Base-by-base conservation (phyloP, 2,888 invertebrate species). In the Hipparchia sbordonii region DNA sequence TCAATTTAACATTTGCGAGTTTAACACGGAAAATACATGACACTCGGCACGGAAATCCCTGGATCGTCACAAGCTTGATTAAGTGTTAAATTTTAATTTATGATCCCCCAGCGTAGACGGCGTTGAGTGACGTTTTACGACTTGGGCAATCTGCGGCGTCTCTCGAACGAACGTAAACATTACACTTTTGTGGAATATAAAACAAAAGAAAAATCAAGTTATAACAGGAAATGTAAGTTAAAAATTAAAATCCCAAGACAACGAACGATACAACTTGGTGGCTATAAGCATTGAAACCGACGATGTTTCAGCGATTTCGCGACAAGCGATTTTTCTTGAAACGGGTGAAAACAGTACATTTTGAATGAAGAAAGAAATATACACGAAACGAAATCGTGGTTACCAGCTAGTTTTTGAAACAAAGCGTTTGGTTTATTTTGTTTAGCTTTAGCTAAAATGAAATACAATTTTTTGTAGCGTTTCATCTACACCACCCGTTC, bases 81-180 rank as follows among this genome's bases (percentile, higher is more conserved):
- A 89, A 91, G 89, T 88, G 89, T 87, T 90, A 90, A 91, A 91
- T 91, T 90, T 90, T 90, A 89, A 91, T 89, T 90, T 89, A 89
- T 88, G 84, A 87, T 84, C 84, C 74, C 71, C 73, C 62, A 68
- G 73, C 74, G 72, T 73, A 60, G 67, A 67, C 65, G 70, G 73
- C 74, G 69, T 72, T 57, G 66, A 67, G 70, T 63, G 66, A 74
- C 73, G n/a, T 60, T 66, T 75, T 62, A 74, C 66, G 65, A 67
- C 63, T 59, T 12, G n/a, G 52, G 57, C 54, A 63, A 45, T 67
- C 62, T 59, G 60, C 9, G 48, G 45, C 51, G 59, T 62, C 69
- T 67, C 39, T 23, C 9, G 57, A 57, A 13, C 63, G 56, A 23
- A 23, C 23, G 23, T 23, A 23, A 23, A 23, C 23, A 23, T 23